Evolutionary conservation across 1,140 invertebrate species (phyloP).

Genomic region (Pristionchus pacificus): DNA sequence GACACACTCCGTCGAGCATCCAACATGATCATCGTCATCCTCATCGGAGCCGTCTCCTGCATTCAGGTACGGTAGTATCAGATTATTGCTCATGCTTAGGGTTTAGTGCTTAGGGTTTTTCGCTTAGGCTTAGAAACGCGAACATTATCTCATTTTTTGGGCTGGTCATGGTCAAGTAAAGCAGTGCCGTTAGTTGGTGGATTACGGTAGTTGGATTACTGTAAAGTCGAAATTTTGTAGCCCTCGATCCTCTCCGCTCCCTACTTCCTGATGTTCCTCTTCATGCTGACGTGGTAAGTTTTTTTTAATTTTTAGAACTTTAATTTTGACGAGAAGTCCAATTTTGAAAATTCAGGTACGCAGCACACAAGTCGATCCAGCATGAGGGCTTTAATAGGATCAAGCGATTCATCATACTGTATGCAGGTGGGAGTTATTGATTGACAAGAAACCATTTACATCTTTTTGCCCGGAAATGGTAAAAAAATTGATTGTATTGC

Average conservation of each 20-base stretch:
- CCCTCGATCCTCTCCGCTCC: conserved; percentile 45
- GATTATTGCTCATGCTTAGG: too few species aligned
- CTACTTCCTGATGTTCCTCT: conserved; percentile 48
- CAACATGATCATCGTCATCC: conserved; percentile 31
- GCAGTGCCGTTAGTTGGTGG: too few species aligned
- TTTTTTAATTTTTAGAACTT: conserved; percentile 48
- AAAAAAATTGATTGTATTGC: conserved; percentile 1
- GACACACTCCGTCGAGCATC: conserved; percentile 12
- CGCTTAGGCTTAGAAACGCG: too few species aligned
- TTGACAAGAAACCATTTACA: too few species aligned
- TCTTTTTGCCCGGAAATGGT: conserved; percentile 1
- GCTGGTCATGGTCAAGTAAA: too few species aligned
- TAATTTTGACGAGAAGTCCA: too few species aligned
- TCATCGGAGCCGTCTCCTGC: conserved; percentile 29
- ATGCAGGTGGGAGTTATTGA: neutral
- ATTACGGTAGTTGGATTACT: too few species aligned
- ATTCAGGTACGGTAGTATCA: conserved; percentile 19
- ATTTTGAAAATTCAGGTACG: conserved; percentile 13
- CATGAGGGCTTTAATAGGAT: conserved; percentile 40
- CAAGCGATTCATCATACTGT: conserved; percentile 41
- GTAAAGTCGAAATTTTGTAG: conserved; percentile 34
- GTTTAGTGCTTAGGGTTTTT: too few species aligned
- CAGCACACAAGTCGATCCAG: neutral
- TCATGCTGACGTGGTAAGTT: conserved; percentile 54
- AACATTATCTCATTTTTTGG: too few species aligned